phyloP scores from a whole-genome alignment of 2,888 invertebrate species.

The Andrena minutula region DNA sequence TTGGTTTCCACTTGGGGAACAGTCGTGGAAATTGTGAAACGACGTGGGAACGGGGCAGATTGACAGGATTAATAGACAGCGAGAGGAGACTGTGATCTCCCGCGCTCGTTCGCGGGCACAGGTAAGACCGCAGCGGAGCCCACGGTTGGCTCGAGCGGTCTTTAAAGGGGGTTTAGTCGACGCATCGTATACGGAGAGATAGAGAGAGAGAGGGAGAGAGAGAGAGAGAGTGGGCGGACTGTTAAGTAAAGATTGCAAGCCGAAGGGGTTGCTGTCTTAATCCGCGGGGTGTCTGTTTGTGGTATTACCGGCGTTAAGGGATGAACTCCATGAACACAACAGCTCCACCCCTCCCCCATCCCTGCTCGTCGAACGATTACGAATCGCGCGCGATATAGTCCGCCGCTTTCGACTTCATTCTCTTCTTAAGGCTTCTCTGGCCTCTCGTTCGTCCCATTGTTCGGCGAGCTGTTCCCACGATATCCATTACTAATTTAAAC shows the following conservation, averaged over 20 bases:
- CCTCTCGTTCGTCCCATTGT: neutral
- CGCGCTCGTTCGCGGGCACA: slow-evolving; percentile 55
- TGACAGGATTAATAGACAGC: neutral
- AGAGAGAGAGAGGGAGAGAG: slow-evolving; percentile 38
- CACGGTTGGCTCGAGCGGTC: slow-evolving; percentile 70
- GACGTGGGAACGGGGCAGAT: slow-evolving; percentile 3
- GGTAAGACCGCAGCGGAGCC: slow-evolving; percentile 68
- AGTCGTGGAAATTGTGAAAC: neutral
- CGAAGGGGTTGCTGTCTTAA: slow-evolving; percentile 79
- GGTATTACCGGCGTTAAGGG: slow-evolving; percentile 80
- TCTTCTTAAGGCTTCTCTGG: neutral
- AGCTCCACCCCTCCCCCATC: slow-evolving; percentile 25
- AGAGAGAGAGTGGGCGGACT: slow-evolving; percentile 51
- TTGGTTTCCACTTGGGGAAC: neutral
- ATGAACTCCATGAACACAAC: slow-evolving; percentile 75
- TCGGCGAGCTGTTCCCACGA: too few relatives aligned
- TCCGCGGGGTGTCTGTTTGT: slow-evolving; percentile 79
- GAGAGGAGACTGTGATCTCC: slow-evolving; percentile 34
- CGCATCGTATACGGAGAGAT: slow-evolving; percentile 65
- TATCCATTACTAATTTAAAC: too few relatives aligned
- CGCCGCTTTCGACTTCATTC: neutral
- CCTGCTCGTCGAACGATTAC: slow-evolving; percentile 66
- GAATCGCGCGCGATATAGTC: slow-evolving; percentile 52
- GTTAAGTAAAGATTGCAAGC: slow-evolving; percentile 76
- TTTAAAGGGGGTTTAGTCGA: slow-evolving; percentile 74